A percentile compares a stretch with the other conserved stretches of the same genome.
phyloP scores from a whole-genome alignment of 64 coral and sea anemone genomes.

The Dendronephthya gigantea region DNA sequence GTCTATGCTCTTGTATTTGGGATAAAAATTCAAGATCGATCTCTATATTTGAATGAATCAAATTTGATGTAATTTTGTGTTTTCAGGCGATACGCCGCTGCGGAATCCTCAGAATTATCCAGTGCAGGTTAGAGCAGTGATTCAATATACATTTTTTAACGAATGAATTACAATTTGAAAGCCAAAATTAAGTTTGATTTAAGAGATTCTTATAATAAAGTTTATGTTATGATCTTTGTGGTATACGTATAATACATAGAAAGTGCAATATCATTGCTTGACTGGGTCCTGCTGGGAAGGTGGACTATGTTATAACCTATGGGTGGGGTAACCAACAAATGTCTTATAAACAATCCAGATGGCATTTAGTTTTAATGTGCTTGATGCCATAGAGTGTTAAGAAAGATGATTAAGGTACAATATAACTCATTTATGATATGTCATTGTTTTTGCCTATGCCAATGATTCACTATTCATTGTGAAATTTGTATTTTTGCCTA shows the following conservation, averaged over 20 bases:
- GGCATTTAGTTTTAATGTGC: background rate
- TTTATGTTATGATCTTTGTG: background rate
- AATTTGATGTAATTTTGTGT: background rate
- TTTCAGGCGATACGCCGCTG: background rate
- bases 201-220: background rate
- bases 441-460: too few species aligned
- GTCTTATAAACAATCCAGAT: background rate
- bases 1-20: background rate
- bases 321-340: background rate
- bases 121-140: background rate
- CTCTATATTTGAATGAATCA: background rate
- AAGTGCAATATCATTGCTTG: background rate
- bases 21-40: background rate
- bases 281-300: background rate
- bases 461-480: too few species aligned
- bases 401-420: background rate
- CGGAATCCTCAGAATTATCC: background rate
- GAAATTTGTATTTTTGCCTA: too few species aligned
- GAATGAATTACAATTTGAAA: background rate
- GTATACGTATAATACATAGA: too few species aligned
- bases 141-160: background rate
- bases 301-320: background rate
- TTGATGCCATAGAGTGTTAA: background rate
- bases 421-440: background rate
- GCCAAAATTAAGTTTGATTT: background rate